Evolutionary conservation across 2,113 vertebrate species (phyloP).

Genomic region (Eulemur macaco): DNA sequence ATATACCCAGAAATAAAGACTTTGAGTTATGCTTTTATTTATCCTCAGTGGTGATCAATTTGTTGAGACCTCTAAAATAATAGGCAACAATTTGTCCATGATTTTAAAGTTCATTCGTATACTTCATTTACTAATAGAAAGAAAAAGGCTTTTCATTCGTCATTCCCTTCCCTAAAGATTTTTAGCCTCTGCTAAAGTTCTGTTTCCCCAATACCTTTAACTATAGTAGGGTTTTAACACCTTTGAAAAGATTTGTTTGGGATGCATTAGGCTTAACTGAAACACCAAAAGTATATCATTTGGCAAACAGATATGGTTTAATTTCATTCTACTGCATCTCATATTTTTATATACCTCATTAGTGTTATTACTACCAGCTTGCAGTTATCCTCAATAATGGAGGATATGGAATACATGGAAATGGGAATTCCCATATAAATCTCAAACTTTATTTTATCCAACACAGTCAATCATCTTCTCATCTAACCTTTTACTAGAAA

Average conservation of each 20-base stretch:
- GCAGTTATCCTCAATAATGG: not conserved
- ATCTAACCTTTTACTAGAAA: not conserved
- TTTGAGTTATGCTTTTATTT: not conserved
- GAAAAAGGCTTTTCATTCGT: not conserved
- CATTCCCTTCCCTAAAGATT: not conserved
- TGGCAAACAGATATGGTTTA: not conserved
- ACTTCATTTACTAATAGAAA: not conserved
- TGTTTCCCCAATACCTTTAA: not conserved
- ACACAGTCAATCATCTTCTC: not conserved
- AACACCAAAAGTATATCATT: conserved; percentile 3
- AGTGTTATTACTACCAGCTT: not conserved
- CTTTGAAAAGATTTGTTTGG: not conserved
- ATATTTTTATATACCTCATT: not conserved
- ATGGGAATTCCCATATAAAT: not conserved
- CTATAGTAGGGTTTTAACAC: not conserved
- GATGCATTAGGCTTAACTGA: not conserved
- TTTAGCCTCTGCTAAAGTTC: not conserved
- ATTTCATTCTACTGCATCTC: conserved; percentile 9
- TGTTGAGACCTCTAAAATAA: not conserved
- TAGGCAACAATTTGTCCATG: not conserved
- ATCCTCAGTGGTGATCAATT: not conserved
- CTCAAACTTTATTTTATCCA: not conserved
- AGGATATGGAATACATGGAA: not conserved
- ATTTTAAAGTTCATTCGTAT: not conserved
- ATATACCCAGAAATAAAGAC: not conserved